These are phyloP conservation scores for Chesias legatella DNA, from an alignment of 2,888 invertebrate genomes.

Conservation along the genomic window DNA sequence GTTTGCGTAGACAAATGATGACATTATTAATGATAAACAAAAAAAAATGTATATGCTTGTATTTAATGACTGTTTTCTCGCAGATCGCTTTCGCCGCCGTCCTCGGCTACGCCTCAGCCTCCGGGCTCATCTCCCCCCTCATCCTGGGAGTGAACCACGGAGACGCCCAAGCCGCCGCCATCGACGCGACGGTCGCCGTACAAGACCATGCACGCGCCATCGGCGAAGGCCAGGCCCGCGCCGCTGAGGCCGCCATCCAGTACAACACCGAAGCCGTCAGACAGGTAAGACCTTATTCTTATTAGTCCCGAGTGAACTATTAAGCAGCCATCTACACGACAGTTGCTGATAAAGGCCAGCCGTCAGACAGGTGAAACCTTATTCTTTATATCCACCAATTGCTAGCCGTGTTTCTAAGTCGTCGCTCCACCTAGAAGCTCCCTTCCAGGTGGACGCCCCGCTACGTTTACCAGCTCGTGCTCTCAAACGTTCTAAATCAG, in stretches of 20 bases:
- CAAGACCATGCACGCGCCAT: conserved; percentile 59
- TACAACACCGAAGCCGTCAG: conserved; percentile 60
- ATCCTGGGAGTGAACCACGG: conserved; percentile 62
- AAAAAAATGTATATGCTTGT: too few species aligned
- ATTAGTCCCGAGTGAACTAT: not conserved
- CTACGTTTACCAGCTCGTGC: too few species aligned
- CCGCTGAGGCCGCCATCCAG: conserved; percentile 61
- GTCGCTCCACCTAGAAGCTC: too few species aligned
- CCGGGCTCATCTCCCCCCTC: conserved; percentile 55
- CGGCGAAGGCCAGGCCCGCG: conserved; percentile 59
- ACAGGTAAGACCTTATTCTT: conserved; percentile 11
- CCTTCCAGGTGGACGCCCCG: too few species aligned
- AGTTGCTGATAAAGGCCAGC: not conserved
- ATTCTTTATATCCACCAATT: too few species aligned
- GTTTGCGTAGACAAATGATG: too few species aligned
- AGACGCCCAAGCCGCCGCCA: conserved; percentile 70
- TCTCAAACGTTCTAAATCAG: too few species aligned
- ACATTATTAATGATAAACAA: too few species aligned
- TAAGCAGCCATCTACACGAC: too few species aligned
- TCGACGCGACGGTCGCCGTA: conserved; percentile 64
- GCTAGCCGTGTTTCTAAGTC: too few species aligned
- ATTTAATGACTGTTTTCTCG: not conserved
- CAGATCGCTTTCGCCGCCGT: conserved; percentile 73
- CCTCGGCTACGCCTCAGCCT: conserved; percentile 76
- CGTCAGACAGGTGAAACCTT: too few species aligned